Conservation (phyloP, 2,113 vertebrate genomes). For the Ophiodon elongatus region DNA sequence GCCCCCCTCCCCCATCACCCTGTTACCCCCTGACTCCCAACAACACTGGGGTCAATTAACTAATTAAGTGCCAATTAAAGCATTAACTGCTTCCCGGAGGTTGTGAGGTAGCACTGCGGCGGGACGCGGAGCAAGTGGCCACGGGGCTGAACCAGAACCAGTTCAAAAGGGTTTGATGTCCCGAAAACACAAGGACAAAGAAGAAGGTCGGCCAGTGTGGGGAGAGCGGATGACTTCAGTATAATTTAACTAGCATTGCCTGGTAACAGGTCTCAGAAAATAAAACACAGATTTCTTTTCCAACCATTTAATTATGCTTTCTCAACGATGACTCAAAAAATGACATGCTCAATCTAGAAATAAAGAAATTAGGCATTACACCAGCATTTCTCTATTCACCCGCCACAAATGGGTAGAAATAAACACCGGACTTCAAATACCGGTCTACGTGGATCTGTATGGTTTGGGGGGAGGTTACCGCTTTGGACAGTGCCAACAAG, state of each 20-base stretch:
- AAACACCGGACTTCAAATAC: background rate
- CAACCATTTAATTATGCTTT: background rate
- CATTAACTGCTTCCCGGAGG: constrained; percentile 64
- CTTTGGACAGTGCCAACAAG: background rate
- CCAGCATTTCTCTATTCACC: background rate
- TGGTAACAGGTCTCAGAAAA: background rate
- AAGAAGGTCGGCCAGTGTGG: constrained; percentile 5
- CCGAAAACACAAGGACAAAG: constrained; percentile 47
- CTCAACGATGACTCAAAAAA: background rate
- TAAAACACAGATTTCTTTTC: constrained; percentile 2
- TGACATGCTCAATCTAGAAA: background rate
- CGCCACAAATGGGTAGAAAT: background rate
- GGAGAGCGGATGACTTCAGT: constrained; percentile 26
- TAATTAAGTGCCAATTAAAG: constrained; percentile 83
- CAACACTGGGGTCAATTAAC: constrained; percentile 76
- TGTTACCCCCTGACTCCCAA: constrained; percentile 13
- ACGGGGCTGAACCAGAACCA: constrained; percentile 48
- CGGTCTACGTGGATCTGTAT: background rate
- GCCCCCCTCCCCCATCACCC: background rate
- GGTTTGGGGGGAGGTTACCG: background rate
- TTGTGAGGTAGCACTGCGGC: constrained; percentile 52
- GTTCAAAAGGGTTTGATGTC: constrained; percentile 63
- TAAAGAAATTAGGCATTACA: background rate
- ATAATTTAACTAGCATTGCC: constrained; percentile 8
- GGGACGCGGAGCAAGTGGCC: constrained; percentile 61